Conservation (phyloP, 2,113 vertebrate species). For the Corythornis madagascariensis region DNA sequence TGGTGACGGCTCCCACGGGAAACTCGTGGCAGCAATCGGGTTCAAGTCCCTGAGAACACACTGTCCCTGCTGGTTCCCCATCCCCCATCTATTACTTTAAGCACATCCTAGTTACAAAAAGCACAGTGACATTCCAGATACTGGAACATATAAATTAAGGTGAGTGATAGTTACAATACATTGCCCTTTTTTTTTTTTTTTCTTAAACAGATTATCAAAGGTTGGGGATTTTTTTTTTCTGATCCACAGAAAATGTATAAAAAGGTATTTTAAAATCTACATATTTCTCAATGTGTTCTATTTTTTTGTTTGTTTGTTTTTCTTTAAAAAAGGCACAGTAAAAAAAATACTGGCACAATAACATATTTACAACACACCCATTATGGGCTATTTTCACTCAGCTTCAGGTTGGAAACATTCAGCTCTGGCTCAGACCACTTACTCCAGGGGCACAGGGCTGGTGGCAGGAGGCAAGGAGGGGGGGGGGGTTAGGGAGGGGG, state of each 20-base stretch:
- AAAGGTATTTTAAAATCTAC: constrained; percentile 66
- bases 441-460: not conserved
- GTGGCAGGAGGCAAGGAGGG: not conserved
- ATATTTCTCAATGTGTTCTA: not conserved
- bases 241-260: constrained; percentile 83
- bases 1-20: constrained; percentile 77
- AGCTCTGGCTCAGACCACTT: constrained; percentile 15
- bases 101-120: constrained; percentile 63
- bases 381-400: constrained; percentile 89
- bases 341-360: constrained; percentile 89
- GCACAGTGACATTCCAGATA: constrained; percentile 82
- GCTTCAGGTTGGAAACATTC: constrained; percentile 54
- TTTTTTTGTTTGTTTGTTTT: not conserved
- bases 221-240: constrained; percentile 62
- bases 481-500: fast-evolving
- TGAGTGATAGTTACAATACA: constrained; percentile 75
- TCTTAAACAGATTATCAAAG: constrained; percentile 71
- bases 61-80: constrained; percentile 50
- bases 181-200: constrained; percentile 49
- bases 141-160: constrained; percentile 86
- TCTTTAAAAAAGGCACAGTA: constrained; percentile 81
- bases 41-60: constrained; percentile 91
- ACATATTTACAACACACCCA: constrained; percentile 89
- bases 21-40: constrained; percentile 81
- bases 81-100: constrained; percentile 47